Evolutionary conservation across 1,140 invertebrate species (phyloP).

Genomic region (Maniola jurtina): DNA sequence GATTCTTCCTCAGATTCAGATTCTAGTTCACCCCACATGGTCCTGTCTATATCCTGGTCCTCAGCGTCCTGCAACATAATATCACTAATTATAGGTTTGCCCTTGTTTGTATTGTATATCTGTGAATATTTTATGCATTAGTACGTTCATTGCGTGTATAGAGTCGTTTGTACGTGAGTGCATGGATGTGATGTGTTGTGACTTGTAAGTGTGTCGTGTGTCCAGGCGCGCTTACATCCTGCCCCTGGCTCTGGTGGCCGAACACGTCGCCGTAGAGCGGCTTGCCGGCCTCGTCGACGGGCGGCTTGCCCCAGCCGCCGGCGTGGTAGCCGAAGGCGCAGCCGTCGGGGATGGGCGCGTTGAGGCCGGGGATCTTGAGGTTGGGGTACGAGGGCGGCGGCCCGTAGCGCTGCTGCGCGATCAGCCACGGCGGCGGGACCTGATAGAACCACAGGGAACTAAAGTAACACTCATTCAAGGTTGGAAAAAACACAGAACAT

Average conservation of each 20-base stretch:
- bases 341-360: constrained; percentile 96
- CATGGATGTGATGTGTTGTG: background rate
- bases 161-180: background rate
- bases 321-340: constrained; percentile 99
- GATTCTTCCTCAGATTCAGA: constrained; percentile 96
- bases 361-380: constrained; percentile 96
- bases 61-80: constrained; percentile 80
- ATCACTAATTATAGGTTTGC: too few relatives aligned
- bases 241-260: constrained; percentile 84
- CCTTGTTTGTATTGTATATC: too few relatives aligned
- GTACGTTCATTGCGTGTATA: too few relatives aligned
- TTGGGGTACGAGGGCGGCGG: constrained; percentile 99
- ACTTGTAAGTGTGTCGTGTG: background rate
- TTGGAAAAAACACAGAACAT: too few relatives aligned
- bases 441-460: constrained; percentile 15
- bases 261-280: constrained; percentile 99
- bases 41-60: constrained; percentile 95
- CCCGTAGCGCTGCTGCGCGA: constrained; percentile 99
- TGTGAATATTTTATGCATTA: too few relatives aligned
- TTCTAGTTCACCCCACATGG: constrained; percentile 98
- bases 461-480: background rate
- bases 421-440: constrained; percentile 99
- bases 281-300: constrained; percentile 98
- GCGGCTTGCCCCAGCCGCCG: constrained; percentile 99
- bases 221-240: constrained; percentile 77